These are phyloP conservation scores for Cheilinus undulatus DNA, from an alignment of 2,113 vertebrate genomes.

Conservation along the genomic window DNA sequence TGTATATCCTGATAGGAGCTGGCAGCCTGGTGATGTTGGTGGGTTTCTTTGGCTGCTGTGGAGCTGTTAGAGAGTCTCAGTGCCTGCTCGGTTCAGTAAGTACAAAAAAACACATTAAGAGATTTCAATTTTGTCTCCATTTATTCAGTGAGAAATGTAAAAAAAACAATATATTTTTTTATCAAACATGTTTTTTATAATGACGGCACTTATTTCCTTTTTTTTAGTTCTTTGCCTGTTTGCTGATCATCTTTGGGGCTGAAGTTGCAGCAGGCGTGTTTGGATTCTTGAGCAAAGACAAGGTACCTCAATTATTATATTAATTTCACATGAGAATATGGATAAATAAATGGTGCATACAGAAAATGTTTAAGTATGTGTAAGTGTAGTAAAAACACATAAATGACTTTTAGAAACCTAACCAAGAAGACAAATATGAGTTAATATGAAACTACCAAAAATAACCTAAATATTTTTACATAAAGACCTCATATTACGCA, in stretches of 20 bases:
- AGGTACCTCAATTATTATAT: conserved; percentile 79
- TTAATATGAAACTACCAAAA: too few species aligned
- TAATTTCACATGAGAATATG: too few species aligned
- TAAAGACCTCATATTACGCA: too few species aligned
- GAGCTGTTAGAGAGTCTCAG: conserved; percentile 94
- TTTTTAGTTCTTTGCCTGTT: conserved; percentile 93
- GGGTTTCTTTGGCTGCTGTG: conserved; percentile 97
- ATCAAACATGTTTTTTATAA: not conserved
- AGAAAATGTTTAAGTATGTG: too few species aligned
- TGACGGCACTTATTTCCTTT: not conserved
- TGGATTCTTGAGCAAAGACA: conserved; percentile 94
- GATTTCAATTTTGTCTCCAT: too few species aligned
- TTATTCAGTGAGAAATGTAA: too few species aligned
- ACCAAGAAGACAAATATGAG: too few species aligned
- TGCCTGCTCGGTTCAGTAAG: conserved; percentile 95
- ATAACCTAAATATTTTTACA: too few species aligned
- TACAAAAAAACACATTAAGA: conserved; percentile 24
- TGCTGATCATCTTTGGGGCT: conserved; percentile 96
- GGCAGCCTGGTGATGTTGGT: conserved; percentile 94
- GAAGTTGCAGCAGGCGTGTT: conserved; percentile 96
- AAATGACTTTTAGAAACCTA: too few species aligned
- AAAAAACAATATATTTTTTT: not conserved
- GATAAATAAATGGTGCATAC: too few species aligned
- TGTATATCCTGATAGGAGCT: conserved; percentile 93
- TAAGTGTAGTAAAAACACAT: too few species aligned